Conservation (phyloP, 2,113 vertebrate genomes). For the Syrmaticus mikado region DNA sequence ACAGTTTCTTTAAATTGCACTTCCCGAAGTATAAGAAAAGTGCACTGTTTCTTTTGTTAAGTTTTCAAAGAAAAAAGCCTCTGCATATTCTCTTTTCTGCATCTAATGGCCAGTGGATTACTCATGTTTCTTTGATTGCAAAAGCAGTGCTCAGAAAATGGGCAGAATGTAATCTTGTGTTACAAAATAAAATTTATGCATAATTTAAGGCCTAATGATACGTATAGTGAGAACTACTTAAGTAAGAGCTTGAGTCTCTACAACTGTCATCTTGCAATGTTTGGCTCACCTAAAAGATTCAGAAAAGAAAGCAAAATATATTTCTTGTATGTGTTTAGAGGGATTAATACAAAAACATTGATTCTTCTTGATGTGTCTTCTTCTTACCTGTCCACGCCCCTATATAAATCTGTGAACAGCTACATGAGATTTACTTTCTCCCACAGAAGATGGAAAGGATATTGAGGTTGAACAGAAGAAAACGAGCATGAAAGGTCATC, state of each 20-base stretch:
- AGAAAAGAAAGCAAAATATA: background rate
- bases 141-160: background rate
- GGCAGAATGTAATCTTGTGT: background rate
- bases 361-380: background rate
- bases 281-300: background rate
- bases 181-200: background rate
- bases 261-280: background rate
- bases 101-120: background rate
- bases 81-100: background rate
- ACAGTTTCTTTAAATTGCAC: background rate
- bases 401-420: background rate
- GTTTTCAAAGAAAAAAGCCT: background rate
- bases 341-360: background rate
- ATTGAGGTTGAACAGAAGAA: background rate
- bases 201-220: background rate
- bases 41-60: background rate
- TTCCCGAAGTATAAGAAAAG: background rate
- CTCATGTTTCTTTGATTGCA: background rate
- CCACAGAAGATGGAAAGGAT: background rate
- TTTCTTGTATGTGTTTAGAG: background rate
- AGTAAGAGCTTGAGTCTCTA: background rate
- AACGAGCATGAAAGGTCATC: background rate
- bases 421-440: background rate
- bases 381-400: background rate
- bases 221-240: background rate